phyloP scores from a whole-genome alignment of 2,113 vertebrate genomes.

The Gambusia affinis region DNA sequence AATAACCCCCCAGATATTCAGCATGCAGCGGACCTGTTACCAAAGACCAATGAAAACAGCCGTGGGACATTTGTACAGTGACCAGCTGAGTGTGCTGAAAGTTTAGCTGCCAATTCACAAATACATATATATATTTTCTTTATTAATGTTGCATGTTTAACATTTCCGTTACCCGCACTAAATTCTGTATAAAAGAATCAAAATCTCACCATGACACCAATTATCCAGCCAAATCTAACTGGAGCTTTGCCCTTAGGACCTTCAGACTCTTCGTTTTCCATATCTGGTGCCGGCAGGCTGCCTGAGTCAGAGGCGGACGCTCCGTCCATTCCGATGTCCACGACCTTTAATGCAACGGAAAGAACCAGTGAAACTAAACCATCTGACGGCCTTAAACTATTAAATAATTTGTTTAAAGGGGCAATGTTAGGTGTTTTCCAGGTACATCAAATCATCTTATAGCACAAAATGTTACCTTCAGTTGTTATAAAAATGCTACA shows the following conservation, averaged over 20 bases:
- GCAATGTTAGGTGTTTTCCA: no score
- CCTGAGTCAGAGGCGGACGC: slow-evolving; percentile 16
- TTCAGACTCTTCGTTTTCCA: slow-evolving; percentile 15
- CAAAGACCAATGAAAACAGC: neutral
- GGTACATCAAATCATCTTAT: no score
- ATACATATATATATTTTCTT: no score
- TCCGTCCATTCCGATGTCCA: slow-evolving; percentile 10
- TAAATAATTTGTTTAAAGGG: neutral
- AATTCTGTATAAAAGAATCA: neutral
- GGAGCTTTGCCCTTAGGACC: slow-evolving; percentile 15
- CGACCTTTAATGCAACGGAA: slow-evolving; percentile 28
- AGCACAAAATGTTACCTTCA: no score
- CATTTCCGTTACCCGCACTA: neutral
- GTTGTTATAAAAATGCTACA: no score
- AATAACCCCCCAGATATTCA: slow-evolving; percentile 81
- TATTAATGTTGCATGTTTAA: neutral
- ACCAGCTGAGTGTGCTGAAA: no score
- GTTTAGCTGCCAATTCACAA: no score
- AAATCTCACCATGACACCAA: slow-evolving; percentile 74
- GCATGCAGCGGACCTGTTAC: slow-evolving; percentile 78
- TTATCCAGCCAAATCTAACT: slow-evolving; percentile 76
- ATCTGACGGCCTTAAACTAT: neutral
- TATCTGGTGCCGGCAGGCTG: slow-evolving; percentile 15
- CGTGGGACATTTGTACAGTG: neutral
- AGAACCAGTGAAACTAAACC: neutral